Evolutionary conservation across 2,113 vertebrate genomes (phyloP).

Genomic region (Stegostoma tigrinum): DNA sequence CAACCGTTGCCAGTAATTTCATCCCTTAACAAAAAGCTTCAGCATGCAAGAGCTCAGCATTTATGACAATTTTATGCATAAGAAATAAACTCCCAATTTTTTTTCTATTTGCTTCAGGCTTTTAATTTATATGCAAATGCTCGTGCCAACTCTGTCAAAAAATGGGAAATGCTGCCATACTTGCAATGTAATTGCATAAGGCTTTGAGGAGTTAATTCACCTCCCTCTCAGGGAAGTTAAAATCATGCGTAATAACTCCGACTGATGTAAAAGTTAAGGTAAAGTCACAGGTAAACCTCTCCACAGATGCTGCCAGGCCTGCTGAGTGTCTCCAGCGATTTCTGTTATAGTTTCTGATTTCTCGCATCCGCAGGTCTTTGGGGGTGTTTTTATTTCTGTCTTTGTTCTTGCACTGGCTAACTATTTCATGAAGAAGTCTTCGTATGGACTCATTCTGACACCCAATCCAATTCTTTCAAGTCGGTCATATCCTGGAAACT

Average conservation of each 20-base stretch:
- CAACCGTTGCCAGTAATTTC: neutral
- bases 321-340: too few species aligned
- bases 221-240: neutral
- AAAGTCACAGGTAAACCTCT: too few species aligned
- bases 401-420: neutral
- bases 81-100: slow-evolving; percentile 18
- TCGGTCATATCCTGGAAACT: neutral
- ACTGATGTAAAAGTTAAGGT: neutral
- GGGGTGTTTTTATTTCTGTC: neutral
- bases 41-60: slow-evolving; percentile 20
- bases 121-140: slow-evolving; percentile 28
- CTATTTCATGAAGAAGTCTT: neutral
- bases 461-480: neutral
- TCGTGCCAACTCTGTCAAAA: neutral
- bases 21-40: neutral
- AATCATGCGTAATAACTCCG: neutral
- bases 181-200: neutral
- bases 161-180: neutral
- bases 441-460: neutral
- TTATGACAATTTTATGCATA: slow-evolving; percentile 18
- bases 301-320: too few species aligned
- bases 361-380: too few species aligned
- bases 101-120: neutral
- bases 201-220: neutral
- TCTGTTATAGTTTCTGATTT: too few species aligned